Conservation (phyloP, 1,140 invertebrate species). For the Octopus bimaculoides region DNA sequence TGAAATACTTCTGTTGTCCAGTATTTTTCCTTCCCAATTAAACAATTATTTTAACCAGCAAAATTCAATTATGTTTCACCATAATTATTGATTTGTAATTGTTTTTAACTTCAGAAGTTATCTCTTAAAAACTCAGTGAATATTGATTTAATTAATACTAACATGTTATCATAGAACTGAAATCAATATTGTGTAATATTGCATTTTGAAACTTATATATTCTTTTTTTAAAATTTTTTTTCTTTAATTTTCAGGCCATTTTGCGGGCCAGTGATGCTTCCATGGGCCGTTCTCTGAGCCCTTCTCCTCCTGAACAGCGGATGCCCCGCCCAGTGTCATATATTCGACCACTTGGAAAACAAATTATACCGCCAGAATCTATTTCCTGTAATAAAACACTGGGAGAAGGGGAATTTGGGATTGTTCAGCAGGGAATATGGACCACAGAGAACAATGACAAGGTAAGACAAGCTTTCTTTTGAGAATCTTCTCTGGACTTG, state of each 20-base stretch:
- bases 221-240: slow-evolving; percentile 14
- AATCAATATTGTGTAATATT: too few relatives aligned
- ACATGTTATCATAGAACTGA: too few relatives aligned
- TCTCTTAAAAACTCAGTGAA: too few relatives aligned
- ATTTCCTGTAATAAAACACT: slow-evolving; percentile 93
- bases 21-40: too few relatives aligned
- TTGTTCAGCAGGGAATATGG: slow-evolving; percentile 97
- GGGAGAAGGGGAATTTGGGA: slow-evolving; percentile 94
- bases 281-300: slow-evolving; percentile 31
- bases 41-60: too few relatives aligned
- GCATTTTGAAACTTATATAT: not conserved
- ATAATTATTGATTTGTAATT: too few relatives aligned
- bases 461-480: slow-evolving; percentile 59
- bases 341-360: slow-evolving; percentile 67
- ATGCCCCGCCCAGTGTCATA: slow-evolving; percentile 35
- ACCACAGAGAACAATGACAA: slow-evolving; percentile 86
- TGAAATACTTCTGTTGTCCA: too few relatives aligned
- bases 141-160: too few relatives aligned
- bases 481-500: too few relatives aligned
- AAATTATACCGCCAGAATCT: slow-evolving; percentile 91
- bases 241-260: slow-evolving; percentile 39
- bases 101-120: too few relatives aligned
- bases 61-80: too few relatives aligned
- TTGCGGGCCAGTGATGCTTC: slow-evolving; percentile 28
- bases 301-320: slow-evolving; percentile 43